A percentile compares a stretch with the other conserved stretches of the same genome.
phyloP scores from a whole-genome alignment of 2,888 invertebrate genomes.

The Cosmia pyralina region DNA sequence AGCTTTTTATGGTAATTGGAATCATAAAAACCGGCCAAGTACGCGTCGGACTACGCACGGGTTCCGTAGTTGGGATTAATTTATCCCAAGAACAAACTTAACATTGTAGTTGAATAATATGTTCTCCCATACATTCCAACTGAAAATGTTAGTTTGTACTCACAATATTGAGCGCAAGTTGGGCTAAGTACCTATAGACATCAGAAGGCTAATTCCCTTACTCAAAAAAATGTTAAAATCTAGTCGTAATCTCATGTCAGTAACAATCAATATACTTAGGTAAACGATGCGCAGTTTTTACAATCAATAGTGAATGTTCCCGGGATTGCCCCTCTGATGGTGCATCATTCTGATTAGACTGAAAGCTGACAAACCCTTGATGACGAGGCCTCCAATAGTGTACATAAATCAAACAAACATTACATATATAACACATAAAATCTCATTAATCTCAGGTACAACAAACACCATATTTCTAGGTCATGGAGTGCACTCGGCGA shows the following conservation, averaged over 20 bases:
- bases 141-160: too few relatives aligned
- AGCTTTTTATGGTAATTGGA: background rate
- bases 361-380: background rate
- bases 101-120: too few relatives aligned
- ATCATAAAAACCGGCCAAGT: too few relatives aligned
- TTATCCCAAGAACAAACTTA: too few relatives aligned
- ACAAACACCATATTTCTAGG: constrained; percentile 56
- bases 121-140: too few relatives aligned
- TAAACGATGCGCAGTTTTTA: background rate
- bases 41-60: too few relatives aligned
- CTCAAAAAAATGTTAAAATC: background rate
- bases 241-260: background rate
- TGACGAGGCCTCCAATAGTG: background rate
- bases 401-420: background rate
- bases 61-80: too few relatives aligned
- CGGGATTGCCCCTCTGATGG: background rate
- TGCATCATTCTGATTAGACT: background rate
- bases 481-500: constrained; percentile 67
- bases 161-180: too few relatives aligned
- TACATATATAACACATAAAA: constrained; percentile 9
- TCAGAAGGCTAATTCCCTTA: background rate
- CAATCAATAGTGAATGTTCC: background rate
- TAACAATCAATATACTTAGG: too few relatives aligned
- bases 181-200: too few relatives aligned
- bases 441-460: constrained; percentile 60